A percentile compares a stretch with the other conserved stretches of the same genome.
Conservation (phyloP, 2,888 invertebrate genomes). For the Caenorhabditis imperialis region DNA sequence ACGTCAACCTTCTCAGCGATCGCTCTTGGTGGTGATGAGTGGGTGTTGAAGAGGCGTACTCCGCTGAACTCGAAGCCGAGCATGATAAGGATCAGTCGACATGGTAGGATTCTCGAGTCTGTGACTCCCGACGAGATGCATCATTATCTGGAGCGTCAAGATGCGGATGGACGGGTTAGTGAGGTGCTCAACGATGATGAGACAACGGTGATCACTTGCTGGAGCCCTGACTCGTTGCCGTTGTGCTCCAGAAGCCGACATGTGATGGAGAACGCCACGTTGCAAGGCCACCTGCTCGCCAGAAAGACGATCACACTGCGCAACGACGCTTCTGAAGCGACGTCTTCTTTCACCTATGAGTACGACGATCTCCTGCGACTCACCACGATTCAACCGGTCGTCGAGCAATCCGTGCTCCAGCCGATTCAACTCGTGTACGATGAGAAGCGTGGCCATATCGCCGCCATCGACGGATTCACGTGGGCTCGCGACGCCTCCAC, state of each 20-base stretch:
- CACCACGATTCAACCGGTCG: constrained; percentile 40
- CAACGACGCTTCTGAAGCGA: constrained; percentile 5
- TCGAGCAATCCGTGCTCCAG: constrained; percentile 54
- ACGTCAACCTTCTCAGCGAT: constrained; percentile 47
- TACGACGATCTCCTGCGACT: constrained; percentile 62
- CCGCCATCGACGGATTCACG: constrained; percentile 55
- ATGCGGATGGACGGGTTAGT: constrained; percentile 26
- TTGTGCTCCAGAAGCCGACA: constrained; percentile 7
- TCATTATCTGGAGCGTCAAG: constrained; percentile 36
- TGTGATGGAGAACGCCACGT: constrained; percentile 16
- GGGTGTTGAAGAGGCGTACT: constrained; percentile 45
- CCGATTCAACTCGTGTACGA: constrained; percentile 57
- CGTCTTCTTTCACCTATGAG: constrained; percentile 57
- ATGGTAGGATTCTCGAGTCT: constrained; percentile 39
- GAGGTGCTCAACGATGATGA: constrained; percentile 43
- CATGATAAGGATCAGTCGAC: constrained; percentile 24
- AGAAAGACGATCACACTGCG: constrained; percentile 14
- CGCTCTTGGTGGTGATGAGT: constrained; percentile 47
- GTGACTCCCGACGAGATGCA: constrained; percentile 55
- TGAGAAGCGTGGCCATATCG: constrained; percentile 48
- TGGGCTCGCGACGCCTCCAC: constrained; percentile 44
- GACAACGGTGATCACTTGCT: constrained; percentile 20
- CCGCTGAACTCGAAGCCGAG: constrained; percentile 44
- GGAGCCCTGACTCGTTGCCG: constrained; percentile 31
- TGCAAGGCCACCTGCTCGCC: constrained; percentile 44